These are phyloP conservation scores for Patiria miniata DNA, from an alignment of 35 echinoderm and acorn worm genomes.

Conservation along the genomic window DNA sequence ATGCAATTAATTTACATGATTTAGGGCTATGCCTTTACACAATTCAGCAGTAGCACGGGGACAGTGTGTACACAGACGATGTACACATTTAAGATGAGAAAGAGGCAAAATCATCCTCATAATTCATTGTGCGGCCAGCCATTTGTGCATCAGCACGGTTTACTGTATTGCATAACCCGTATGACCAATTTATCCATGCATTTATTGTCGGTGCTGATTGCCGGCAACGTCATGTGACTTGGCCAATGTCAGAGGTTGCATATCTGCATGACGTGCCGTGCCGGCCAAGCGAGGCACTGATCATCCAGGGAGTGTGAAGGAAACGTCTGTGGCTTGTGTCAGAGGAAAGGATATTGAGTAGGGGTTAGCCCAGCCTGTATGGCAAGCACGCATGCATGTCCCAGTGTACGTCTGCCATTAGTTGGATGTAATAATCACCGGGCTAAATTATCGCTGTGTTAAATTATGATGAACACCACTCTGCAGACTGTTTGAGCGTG, in stretches of 20 bases:
- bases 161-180: constrained; percentile 13
- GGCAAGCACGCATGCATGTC: not conserved
- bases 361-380: not conserved
- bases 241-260: constrained; percentile 20
- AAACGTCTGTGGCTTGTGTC: not conserved
- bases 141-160: not conserved
- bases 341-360: constrained; percentile 10
- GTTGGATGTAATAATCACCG: constrained; percentile 29
- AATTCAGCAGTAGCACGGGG: constrained; percentile 1
- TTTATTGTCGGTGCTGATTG: constrained; percentile 22
- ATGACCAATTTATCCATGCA: constrained; percentile 11
- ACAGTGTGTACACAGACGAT: not conserved
- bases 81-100: not conserved
- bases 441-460: constrained; percentile 18
- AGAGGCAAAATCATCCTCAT: not conserved
- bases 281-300: constrained; percentile 18
- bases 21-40: constrained; percentile 53
- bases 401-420: constrained; percentile 21
- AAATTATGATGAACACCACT: constrained; percentile 26
- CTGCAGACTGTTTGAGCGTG: not conserved
- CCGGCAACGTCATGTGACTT: constrained; percentile 16
- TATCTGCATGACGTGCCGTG: constrained; percentile 19
- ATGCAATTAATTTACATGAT: constrained; percentile 62
- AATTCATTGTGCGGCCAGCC: not conserved
- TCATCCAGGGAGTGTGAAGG: constrained; percentile 5